Percentiles rank a stretch among this genome's conserved stretches.
Conservation (phyloP, 2,797 vertebrate genomes). For the Steatocranus sp. region DNA sequence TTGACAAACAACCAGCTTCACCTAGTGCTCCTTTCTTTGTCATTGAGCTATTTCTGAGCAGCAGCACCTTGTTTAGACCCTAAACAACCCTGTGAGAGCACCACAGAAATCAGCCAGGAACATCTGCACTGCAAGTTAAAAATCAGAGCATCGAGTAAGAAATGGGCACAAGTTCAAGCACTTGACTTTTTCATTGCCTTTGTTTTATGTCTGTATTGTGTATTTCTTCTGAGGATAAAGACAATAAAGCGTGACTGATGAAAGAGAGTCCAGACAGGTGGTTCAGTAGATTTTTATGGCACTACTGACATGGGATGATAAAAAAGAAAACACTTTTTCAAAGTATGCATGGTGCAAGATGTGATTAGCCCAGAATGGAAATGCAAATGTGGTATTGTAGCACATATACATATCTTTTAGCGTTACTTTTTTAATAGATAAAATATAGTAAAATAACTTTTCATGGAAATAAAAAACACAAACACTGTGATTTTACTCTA, state of each 20-base stretch:
- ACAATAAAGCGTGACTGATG: conserved; percentile 8
- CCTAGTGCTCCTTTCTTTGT: neutral
- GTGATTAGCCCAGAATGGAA: neutral
- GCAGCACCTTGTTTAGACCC: conserved; percentile 31
- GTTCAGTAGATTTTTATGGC: neutral
- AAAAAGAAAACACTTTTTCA: neutral
- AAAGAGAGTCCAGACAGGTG: neutral
- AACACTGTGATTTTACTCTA: neutral
- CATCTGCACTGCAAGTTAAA: conserved; percentile 18
- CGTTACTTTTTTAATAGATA: neutral
- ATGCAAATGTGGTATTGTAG: neutral
- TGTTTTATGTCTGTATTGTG: conserved; percentile 13
- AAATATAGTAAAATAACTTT: conserved; percentile 32
- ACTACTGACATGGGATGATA: neutral
- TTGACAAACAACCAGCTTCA: neutral
- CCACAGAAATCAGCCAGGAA: neutral
- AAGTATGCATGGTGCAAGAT: neutral
- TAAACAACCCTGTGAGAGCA: neutral
- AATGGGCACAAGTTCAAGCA: conserved; percentile 19
- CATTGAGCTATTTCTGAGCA: conserved; percentile 7
- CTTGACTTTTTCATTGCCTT: conserved; percentile 30
- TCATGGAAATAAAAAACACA: neutral
- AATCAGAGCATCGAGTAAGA: neutral
- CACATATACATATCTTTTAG: neutral
- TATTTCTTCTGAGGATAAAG: conserved; percentile 1